Base-by-base conservation (phyloP, 2,797 vertebrate species). In the Geotrypetes seraphini region DNA sequence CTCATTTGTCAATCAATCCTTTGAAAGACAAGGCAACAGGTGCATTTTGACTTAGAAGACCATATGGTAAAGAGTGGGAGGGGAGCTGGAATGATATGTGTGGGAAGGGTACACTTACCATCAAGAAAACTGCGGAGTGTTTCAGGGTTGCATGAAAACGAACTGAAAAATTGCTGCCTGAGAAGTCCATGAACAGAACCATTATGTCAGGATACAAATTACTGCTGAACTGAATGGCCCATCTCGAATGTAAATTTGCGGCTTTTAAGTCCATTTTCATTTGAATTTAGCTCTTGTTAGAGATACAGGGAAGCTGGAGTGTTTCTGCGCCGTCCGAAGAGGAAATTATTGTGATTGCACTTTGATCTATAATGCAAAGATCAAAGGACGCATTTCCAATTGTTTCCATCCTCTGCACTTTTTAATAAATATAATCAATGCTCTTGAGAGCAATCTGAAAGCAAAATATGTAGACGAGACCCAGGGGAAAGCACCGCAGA, bases 171-270 rank as follows among this genome's bases (percentile, higher is more conserved):
- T 47, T 47, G 43, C 47, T 47, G 43, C 43, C 31, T 40, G 43
- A 47, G 43, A 47, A 47, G 36, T 47, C 47, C 47, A 47, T 47
- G 43, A 47, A 47, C 43, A 31, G 25, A 33, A 43, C 43, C 43
- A 47, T 47, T 47, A 47, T 47, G 36, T 39, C 43, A 47, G 47
- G 43, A 39, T 47, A 39, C 43, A 47, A 39, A 47, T 47, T 47
- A 47, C 43, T 47, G 31, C 43, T 35, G 43, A 47, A 47, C 43
- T 39, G 43, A 47, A 47, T 34, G 36, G 43, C 43, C 43, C 43
- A 47, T 47, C 43, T 47, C 39, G 47, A 47, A 47, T 47, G 36
- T 47, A 47, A 47, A 47, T 47, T 47, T 47, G 43, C 39, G 47
- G 43, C 43, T 47, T 47, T 47, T 47, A 47, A 47, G 31, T 47